Percentiles rank a stretch among this genome's conserved stretches.
These are phyloP conservation scores for Sphaeridia pumilis DNA, from an alignment of 2,888 invertebrate species.

Conservation along the genomic window DNA sequence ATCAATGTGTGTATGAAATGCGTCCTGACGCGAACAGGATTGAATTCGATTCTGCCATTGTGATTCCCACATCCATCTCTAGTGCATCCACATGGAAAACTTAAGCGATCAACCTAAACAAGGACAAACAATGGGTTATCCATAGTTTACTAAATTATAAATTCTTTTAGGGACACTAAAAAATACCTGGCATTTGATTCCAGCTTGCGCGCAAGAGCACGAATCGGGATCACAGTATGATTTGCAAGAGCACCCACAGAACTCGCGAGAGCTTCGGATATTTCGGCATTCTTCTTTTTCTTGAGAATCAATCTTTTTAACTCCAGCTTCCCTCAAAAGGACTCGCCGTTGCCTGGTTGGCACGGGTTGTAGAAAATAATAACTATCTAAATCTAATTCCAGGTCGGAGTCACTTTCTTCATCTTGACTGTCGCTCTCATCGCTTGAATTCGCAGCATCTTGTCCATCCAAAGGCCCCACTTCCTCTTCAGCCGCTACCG, in stretches of 20 bases:
- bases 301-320: constrained; percentile 78
- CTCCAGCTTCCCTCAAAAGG: constrained; percentile 79
- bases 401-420: constrained; percentile 47
- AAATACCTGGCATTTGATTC: constrained; percentile 81
- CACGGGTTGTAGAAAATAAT: constrained; percentile 80
- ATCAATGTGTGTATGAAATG: constrained; percentile 95
- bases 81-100: constrained; percentile 93
- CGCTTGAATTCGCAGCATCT: constrained; percentile 43
- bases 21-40: constrained; percentile 85
- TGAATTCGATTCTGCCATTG: constrained; percentile 88
- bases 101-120: constrained; percentile 70
- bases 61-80: constrained; percentile 88
- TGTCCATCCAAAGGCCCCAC: constrained; percentile 11
- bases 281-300: constrained; percentile 92
- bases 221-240: constrained; percentile 90
- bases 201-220: constrained; percentile 86
- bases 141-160: background rate
- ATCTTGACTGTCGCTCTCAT: constrained; percentile 67
- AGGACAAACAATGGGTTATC: background rate
- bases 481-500: constrained; percentile 33
- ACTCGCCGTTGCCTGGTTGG: constrained; percentile 80
- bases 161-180: background rate
- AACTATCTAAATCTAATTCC: constrained; percentile 76
- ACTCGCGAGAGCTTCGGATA: constrained; percentile 81
- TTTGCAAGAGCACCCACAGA: constrained; percentile 86